Base-by-base conservation (phyloP, 1,140 invertebrate species). In the Drosophila mojavensis region DNA sequence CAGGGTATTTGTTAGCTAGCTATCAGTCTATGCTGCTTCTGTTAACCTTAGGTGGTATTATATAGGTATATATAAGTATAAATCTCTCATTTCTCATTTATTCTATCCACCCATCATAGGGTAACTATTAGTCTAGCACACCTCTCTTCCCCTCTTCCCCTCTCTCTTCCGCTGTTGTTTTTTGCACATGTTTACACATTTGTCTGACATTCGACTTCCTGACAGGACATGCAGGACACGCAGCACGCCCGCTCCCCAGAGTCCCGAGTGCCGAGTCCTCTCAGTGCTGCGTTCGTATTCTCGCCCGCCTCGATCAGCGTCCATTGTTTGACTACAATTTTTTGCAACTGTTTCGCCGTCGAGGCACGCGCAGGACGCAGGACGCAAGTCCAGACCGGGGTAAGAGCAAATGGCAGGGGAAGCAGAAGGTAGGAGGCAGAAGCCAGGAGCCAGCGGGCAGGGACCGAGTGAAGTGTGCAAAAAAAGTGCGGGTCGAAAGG, bases 401-500 rank as follows among this genome's bases (percentile, higher is more conserved):
- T 55, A 20, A 55, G 5, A 36, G n/a, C 36, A 15, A 11, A 39
- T 39, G 36, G 53, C 26, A 17, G 30, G 10, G 47, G 70, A 68
- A 65, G n/a, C 45, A 11, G n/a, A 24, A 24, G 20, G 20, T 24
- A 24, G 20, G 20, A 24, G 20, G 20, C 20, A 24, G 20, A 3
- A 24, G 20, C 20, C 20, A 24, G 20, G 20, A 24, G 20, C 20
- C 0, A n/a, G 26, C 5, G 39, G 20, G 24, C 4, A 6, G 9
- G 11, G 1, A 9, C 10, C 11, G 10, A 39, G 36, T 4, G 36
- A 13, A 39, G 36, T 11, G 36, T 39, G 36, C 36, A 13, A 39
- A 39, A 39, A 79, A 60, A 28, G 73, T 86, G 83, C 83, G 83
- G 83, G 83, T 83, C 79, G 84, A 86, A 86, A 86, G 83, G 83